Percentiles rank a stretch among this genome's conserved stretches.
Conservation (phyloP, 1,140 invertebrate species). For the Trichonephila clavata region DNA sequence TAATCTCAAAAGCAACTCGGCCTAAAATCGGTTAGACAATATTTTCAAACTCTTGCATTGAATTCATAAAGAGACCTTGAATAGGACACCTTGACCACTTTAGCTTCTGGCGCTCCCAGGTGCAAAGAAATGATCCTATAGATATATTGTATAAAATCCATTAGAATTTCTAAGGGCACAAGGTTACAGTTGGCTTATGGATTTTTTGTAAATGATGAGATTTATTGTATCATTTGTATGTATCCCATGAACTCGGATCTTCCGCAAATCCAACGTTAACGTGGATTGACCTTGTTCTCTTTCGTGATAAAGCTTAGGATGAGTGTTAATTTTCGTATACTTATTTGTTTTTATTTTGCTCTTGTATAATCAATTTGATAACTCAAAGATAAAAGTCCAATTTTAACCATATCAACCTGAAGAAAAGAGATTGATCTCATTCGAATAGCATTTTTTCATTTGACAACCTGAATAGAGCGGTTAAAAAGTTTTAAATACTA, state of each 20-base stretch:
- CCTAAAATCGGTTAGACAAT: background rate
- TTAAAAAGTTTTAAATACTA: too few species aligned
- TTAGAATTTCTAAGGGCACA: background rate
- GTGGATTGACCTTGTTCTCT: background rate
- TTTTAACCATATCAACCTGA: too few species aligned
- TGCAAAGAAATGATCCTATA: too few species aligned
- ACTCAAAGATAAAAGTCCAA: too few species aligned
- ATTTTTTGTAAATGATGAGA: background rate
- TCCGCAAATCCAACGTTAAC: background rate
- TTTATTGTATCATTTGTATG: background rate
- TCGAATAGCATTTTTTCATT: too few species aligned
- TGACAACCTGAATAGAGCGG: too few species aligned
- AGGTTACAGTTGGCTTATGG: background rate
- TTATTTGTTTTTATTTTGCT: too few species aligned
- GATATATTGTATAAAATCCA: background rate
- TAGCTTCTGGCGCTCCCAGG: background rate
- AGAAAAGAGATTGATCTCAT: too few species aligned
- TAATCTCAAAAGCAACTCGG: background rate
- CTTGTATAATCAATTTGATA: too few species aligned
- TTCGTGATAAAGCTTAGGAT: background rate
- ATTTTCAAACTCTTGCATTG: background rate
- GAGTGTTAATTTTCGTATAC: too few species aligned
- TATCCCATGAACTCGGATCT: background rate
- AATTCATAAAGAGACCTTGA: background rate
- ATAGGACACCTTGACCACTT: background rate